These are phyloP conservation scores for Pseudois nayaur DNA, from an alignment of 2,113 vertebrate species.

Conservation along the genomic window DNA sequence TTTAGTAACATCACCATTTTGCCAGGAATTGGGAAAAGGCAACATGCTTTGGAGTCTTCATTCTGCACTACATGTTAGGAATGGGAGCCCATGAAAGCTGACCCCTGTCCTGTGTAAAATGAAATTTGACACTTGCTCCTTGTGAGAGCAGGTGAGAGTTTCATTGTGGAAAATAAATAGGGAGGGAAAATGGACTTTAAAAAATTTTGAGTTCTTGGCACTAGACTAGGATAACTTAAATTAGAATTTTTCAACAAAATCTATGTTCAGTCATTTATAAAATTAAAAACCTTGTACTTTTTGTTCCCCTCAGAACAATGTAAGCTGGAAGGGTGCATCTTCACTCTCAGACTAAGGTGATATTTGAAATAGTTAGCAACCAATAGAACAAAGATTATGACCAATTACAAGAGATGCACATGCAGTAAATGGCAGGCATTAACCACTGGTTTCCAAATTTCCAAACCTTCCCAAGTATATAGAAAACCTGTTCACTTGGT, in stretches of 20 bases:
- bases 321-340: background rate
- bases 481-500: background rate
- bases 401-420: background rate
- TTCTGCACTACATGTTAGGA: background rate
- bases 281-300: background rate
- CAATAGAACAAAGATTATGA: background rate
- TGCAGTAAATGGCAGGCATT: background rate
- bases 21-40: background rate
- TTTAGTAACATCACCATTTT: background rate
- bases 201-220: background rate
- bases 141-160: background rate
- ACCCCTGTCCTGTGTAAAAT: background rate
- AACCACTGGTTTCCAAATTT: background rate
- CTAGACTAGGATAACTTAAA: background rate
- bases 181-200: background rate
- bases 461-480: background rate
- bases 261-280: background rate
- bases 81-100: background rate
- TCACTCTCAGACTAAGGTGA: background rate
- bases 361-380: background rate
- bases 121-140: background rate
- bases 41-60: background rate
- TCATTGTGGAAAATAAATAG: background rate
- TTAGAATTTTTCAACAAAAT: background rate
- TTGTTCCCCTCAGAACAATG: background rate